These are phyloP conservation scores for Ploceus nigricollis DNA, from an alignment of 2,113 vertebrate species.

Conservation along the genomic window DNA sequence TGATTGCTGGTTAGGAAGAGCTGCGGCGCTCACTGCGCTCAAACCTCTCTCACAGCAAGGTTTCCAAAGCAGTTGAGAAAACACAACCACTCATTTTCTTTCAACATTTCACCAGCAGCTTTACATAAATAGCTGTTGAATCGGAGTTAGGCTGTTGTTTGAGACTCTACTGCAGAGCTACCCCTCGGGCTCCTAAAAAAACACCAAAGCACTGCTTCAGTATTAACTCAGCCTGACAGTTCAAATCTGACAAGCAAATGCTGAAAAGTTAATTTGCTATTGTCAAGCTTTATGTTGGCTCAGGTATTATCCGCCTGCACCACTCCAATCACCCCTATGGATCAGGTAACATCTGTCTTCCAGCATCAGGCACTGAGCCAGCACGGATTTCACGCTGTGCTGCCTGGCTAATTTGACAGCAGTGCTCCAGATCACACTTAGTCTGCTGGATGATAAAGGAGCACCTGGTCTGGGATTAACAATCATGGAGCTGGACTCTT, in stretches of 20 bases:
- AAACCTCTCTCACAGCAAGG: neutral
- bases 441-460: slow-evolving; percentile 15
- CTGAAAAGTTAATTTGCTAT: slow-evolving; percentile 45
- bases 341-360: slow-evolving; percentile 55
- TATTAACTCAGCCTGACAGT: slow-evolving; percentile 14
- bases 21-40: rapidly evolving
- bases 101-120: neutral
- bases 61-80: neutral
- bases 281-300: slow-evolving; percentile 35
- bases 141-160: neutral
- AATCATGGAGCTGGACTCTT: neutral
- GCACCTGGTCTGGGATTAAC: neutral
- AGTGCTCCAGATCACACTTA: slow-evolving; percentile 3
- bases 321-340: neutral
- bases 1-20: neutral
- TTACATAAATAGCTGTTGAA: neutral
- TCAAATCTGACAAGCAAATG: neutral
- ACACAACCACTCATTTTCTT: neutral
- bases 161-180: neutral
- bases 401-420: slow-evolving; percentile 45
- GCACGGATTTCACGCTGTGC: neutral
- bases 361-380: slow-evolving; percentile 38
- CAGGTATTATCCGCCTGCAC: neutral
- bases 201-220: neutral
- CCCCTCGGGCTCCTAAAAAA: neutral